Conservation (phyloP, 2,888 invertebrate species). For the Cheilosia urbana region DNA sequence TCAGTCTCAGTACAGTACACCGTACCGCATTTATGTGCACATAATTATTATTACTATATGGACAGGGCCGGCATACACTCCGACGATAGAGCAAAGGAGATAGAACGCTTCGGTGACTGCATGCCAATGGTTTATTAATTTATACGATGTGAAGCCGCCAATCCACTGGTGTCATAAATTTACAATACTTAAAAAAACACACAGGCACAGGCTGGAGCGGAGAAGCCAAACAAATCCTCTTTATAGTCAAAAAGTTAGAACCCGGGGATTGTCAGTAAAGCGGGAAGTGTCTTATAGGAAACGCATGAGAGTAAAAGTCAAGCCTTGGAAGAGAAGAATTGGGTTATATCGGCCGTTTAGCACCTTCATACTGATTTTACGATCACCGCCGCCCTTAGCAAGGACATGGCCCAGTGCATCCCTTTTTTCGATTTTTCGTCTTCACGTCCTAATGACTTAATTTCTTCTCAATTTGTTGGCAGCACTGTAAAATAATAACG, state of each 20-base stretch:
- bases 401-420: constrained; percentile 46
- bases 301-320: constrained; percentile 55
- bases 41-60: constrained; percentile 68
- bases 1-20: constrained; percentile 58
- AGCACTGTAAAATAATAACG: constrained; percentile 62
- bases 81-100: constrained; percentile 23
- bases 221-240: constrained; percentile 56
- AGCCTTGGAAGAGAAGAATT: constrained; percentile 59
- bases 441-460: constrained; percentile 73
- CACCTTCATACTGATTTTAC: constrained; percentile 74
- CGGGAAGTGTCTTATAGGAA: constrained; percentile 20
- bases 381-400: constrained; percentile 35
- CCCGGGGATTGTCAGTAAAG: constrained; percentile 39
- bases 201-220: constrained; percentile 15
- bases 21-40: constrained; percentile 67
- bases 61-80: constrained; percentile 40
- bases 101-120: constrained; percentile 37
- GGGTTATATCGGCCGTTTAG: constrained; percentile 73
- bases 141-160: constrained; percentile 70
- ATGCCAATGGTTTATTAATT: constrained; percentile 71
- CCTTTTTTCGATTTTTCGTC: constrained; percentile 53
- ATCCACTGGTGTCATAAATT: constrained; percentile 70
- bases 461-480: constrained; percentile 66
- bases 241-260: constrained; percentile 74
- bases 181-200: constrained; percentile 65